Conservation (phyloP, 1,140 invertebrate species). For the Megalonaias nervosa region DNA sequence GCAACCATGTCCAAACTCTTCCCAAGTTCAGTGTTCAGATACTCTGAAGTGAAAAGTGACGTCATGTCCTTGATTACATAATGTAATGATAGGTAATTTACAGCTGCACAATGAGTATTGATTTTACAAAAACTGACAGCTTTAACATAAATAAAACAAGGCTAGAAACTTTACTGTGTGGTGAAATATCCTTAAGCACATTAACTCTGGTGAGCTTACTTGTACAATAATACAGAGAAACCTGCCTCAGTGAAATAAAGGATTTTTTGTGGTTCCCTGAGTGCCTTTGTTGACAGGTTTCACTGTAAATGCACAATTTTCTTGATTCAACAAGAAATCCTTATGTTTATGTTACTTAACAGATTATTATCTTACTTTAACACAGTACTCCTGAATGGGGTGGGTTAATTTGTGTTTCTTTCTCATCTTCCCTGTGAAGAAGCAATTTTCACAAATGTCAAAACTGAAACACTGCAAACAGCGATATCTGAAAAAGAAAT, state of each 20-base stretch:
- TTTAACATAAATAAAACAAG: too few species aligned
- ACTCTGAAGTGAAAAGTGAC: too few species aligned
- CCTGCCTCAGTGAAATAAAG: background rate
- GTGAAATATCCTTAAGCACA: too few species aligned
- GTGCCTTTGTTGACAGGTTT: background rate
- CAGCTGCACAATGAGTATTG: too few species aligned
- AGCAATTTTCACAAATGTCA: conserved; percentile 99
- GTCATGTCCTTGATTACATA: too few species aligned
- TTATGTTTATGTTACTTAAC: background rate
- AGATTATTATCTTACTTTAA: conserved; percentile 81
- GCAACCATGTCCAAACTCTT: too few species aligned
- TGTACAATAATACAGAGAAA: background rate
- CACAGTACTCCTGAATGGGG: conserved; percentile 99
- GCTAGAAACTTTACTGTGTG: too few species aligned
- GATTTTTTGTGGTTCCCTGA: background rate
- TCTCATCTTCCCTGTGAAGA: conserved; percentile 95
- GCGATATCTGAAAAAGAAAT: conserved; percentile 81
- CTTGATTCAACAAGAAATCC: background rate
- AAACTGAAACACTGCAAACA: conserved; percentile 99
- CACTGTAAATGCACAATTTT: background rate
- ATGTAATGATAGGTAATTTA: too few species aligned
- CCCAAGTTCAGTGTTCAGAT: too few species aligned
- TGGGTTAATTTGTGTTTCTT: conserved; percentile 98
- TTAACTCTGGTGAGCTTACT: too few species aligned
- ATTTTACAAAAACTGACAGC: too few species aligned